Conservation (phyloP, 2,113 vertebrate genomes). For the Chascanopsetta lugubris region DNA sequence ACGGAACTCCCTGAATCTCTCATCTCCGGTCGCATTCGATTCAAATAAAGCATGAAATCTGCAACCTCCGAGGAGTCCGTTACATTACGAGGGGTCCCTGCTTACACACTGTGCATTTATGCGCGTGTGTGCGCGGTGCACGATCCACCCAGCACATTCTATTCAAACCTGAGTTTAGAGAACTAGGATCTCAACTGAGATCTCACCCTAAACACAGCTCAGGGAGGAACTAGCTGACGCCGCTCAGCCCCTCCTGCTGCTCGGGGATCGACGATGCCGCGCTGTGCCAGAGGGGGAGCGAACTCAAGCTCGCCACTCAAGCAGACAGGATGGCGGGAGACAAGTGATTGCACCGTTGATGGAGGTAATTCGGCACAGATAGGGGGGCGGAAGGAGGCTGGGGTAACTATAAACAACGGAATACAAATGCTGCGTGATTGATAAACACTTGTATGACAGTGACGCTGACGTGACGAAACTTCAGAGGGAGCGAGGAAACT, state of each 20-base stretch:
- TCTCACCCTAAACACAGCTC: constrained; percentile 39
- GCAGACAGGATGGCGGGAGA: constrained; percentile 37
- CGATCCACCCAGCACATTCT: too few relatives aligned
- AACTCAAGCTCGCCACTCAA: constrained; percentile 55
- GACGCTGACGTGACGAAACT: constrained; percentile 19
- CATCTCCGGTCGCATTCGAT: constrained; percentile 3
- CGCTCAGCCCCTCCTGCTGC: constrained; percentile 47
- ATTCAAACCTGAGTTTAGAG: too few relatives aligned
- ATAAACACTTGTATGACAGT: constrained; percentile 40
- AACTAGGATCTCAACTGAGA: too few relatives aligned
- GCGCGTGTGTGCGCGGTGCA: constrained; percentile 1
- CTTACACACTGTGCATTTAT: constrained; percentile 3
- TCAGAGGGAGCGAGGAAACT: constrained; percentile 1
- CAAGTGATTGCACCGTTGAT: constrained; percentile 53
- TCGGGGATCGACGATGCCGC: constrained; percentile 48
- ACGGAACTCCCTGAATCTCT: constrained; percentile 6
- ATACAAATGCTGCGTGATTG: constrained; percentile 41
- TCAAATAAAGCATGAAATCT: constrained; percentile 7
- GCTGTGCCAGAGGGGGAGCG: constrained; percentile 32
- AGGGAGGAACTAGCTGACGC: constrained; percentile 52
- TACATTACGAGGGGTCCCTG: too few relatives aligned
- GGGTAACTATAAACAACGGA: constrained; percentile 32
- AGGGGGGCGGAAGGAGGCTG: neutral
- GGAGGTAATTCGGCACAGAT: constrained; percentile 52
- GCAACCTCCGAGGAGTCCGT: too few relatives aligned